Evolutionary conservation across 2,113 vertebrate species (phyloP), one percentile per base, ranked within the genome.

Genomic region (Leucopternis melanops): DNA sequence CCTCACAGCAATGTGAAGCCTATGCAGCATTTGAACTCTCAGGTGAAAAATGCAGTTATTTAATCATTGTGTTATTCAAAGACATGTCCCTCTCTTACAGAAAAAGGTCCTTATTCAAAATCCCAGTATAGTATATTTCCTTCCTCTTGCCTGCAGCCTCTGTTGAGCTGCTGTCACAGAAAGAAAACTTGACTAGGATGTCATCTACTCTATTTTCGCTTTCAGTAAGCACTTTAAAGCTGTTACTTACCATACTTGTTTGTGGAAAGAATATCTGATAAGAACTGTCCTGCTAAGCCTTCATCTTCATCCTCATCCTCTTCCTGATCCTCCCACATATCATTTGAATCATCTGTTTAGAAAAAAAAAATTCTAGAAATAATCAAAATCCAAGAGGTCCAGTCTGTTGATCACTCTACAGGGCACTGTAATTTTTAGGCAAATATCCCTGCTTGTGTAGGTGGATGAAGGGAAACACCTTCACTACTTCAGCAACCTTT

Each of bases 291-390:
- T 55, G 99, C 98, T 71, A 99, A 96, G 23, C 98, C 98, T 97
- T 99, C 99, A 36, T 99, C 99, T 13, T 99, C 99, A 0, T 99
- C 99, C 1, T 98, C 98, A 0, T 98, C 99, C 10, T 99, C 99
- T 34, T 98, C 99, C 59, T 98, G 98, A 94, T 99, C 99, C 86
- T 99, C 99, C 99, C 99, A 99, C 99, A 99, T 99, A 86, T 99
- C 99, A 44, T 97, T 99, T 17, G 99, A 98, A 69, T 99, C 99
- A 92, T 98, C 98, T 98, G 93, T 57, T 90, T 32, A 86, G 86
- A 45, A 63, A 89, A 49, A 23, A 66, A 29, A 36, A 69, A 10
- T 16, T 81, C 49, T 72, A 86, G 58, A 85, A 88, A 75, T 65
- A 3, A 84, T 36, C 18, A 29, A 50, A 86, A 61, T 29, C 31